Evolutionary conservation across 2,113 vertebrate species (phyloP), one percentile per base, ranked within the genome.

Genomic region (Desmodus rotundus): DNA sequence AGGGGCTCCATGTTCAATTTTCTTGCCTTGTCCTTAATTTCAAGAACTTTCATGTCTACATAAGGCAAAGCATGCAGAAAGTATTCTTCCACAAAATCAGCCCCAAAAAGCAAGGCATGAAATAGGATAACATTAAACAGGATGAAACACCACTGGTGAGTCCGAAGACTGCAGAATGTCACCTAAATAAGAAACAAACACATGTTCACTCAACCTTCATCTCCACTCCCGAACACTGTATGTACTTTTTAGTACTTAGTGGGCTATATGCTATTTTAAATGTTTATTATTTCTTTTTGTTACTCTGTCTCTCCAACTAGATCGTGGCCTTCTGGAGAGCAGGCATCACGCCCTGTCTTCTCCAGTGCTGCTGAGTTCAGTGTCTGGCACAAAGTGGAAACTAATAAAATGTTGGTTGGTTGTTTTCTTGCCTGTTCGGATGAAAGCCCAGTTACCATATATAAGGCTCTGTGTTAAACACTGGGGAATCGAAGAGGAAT

Each of bases 71-170:
- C 98, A 14, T 96, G 98, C 83, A 99, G 98, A 89, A 99, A 99
- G 63, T 99, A 99, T 87, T 99, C 98, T 96, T 99, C 99, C 22
- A 99, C 98, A 41, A 99, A 98, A 95, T 99, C 99, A 1, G 99
- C 99, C 14, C 99, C 99, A 2, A 99, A 99, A 70, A 99, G 97
- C 98, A 99, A 97, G 50, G 98, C 81, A 4, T 99, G 99, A 98
- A 99, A 99, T 16, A 99, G 99, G 41, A 99, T 41, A 77, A 99
- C 76, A 0, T 99, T 99, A 95, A 99, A 99, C 80, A 99, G 97
- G 45, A 99, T 98, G 98, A 99, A 99, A 83, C 99, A 99, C 99
- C 99, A 99, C 98, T 99, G 99, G 95, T 99, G 99, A 68, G 99
- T 99, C 26, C 98, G 98, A 80, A 99, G 98, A 94, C 98, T 99